Evolutionary conservation across 1,140 invertebrate genomes (phyloP).

Genomic region (Leptoteleia sp.): DNA sequence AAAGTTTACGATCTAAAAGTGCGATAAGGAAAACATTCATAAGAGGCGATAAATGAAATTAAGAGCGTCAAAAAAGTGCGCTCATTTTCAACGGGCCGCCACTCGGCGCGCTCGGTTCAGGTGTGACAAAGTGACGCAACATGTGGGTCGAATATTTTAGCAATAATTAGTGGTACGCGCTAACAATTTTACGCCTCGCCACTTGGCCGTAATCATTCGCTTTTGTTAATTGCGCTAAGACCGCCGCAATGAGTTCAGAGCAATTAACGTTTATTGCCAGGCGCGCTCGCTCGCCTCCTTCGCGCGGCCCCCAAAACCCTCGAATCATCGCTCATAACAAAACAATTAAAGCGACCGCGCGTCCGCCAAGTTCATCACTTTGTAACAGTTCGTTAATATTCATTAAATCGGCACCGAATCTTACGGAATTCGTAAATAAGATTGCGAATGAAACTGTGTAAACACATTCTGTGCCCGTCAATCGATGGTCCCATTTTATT

Average conservation of each 20-base stretch:
- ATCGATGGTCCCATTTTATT: too few species aligned
- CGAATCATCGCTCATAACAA: slow-evolving; percentile 39
- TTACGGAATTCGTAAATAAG: too few species aligned
- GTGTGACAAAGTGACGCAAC: slow-evolving; percentile 66
- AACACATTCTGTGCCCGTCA: too few species aligned
- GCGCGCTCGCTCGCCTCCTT: slow-evolving; percentile 42
- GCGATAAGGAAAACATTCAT: too few species aligned
- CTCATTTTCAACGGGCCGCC: slow-evolving; percentile 13
- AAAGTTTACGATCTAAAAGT: too few species aligned
- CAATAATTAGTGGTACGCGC: slow-evolving; percentile 72
- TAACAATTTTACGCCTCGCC: slow-evolving; percentile 72
- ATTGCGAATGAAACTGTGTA: too few species aligned
- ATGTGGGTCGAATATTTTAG: slow-evolving; percentile 80
- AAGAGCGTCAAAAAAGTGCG: slow-evolving; percentile 19
- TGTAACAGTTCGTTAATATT: too few species aligned
- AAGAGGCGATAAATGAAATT: slow-evolving; percentile 8
- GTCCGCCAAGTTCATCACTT: too few species aligned
- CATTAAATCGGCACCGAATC: too few species aligned
- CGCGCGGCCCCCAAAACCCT: slow-evolving; percentile 20
- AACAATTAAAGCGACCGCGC: slow-evolving; percentile 27
- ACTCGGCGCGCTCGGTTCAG: slow-evolving; percentile 21
- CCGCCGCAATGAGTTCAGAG: slow-evolving; percentile 68
- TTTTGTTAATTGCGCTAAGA: slow-evolving; percentile 73
- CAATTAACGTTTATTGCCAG: slow-evolving; percentile 72
- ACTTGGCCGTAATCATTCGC: slow-evolving; percentile 67